phyloP scores from a whole-genome alignment of 2,113 vertebrate genomes.

The Entosphenus tridentatus region DNA sequence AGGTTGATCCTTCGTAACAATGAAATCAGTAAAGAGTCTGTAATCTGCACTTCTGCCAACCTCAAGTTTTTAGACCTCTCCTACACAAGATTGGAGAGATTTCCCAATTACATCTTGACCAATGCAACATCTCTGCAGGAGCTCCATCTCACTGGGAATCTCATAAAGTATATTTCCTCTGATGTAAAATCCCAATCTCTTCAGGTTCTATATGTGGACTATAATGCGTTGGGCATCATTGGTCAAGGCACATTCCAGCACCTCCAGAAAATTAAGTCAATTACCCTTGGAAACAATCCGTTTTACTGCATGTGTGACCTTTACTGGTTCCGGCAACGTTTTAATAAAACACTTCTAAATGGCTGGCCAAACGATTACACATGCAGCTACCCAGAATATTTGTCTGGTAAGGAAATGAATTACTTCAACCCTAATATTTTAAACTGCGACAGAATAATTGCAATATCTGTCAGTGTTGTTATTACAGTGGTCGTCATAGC shows the following conservation, averaged over 20 bases:
- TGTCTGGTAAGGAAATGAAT: neutral
- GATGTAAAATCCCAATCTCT: neutral
- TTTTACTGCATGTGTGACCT: constrained; percentile 8
- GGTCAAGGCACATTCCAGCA: too few relatives aligned
- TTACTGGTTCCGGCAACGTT: constrained; percentile 2
- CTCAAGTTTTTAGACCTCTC: neutral
- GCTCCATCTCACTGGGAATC: constrained; percentile 1
- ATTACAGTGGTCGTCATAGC: constrained; percentile 8
- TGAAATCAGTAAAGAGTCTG: neutral
- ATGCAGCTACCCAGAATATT: constrained; percentile 3
- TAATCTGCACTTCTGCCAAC: neutral
- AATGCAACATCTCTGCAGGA: neutral
- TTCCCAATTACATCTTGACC: neutral
- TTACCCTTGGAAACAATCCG: neutral
- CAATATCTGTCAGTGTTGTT: constrained; percentile 13
- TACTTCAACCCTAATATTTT: constrained; percentile 8
- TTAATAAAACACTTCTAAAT: constrained; percentile 2
- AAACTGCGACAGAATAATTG: constrained; percentile 12
- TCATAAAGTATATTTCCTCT: neutral
- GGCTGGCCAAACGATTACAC: constrained; percentile 6
- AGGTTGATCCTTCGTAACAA: neutral
- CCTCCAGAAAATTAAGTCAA: too few relatives aligned
- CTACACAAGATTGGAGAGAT: neutral
- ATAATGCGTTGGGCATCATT: too few relatives aligned
- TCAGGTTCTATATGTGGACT: neutral